Evolutionary conservation across 1,140 invertebrate species (phyloP), one percentile per base, ranked within the genome.

Genomic region (Holcopasites calliopsidis): DNA sequence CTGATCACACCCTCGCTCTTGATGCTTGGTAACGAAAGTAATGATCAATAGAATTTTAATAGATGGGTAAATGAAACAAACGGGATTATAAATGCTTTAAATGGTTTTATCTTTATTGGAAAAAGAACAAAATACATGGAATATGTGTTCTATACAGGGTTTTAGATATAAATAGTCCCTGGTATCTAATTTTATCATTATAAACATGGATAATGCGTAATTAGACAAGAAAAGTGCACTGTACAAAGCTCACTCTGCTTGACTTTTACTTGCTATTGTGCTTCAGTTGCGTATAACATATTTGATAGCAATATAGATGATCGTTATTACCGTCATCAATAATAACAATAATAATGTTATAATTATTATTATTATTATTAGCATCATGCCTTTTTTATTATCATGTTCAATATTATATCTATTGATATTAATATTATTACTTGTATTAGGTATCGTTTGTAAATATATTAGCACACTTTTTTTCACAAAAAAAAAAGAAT

Each of bases 121-220:
- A 84, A 84, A 81, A 77, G 75, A 84, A 80, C 72, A 65, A 79
- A 83, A 83, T 83, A 84, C 81, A 83, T 83, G 76, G 73, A 83
- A 68, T 83, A 83, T 80, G 70, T 57, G 40, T 79, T 70, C 60
- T 76, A 75, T 74, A 72, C 66, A 60, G 81, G 77, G 81, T 64
- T 70, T 52, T 77, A 21, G 38, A 66, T 64, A 74, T 74, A 74
- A 74, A 54, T 68, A 49, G 40, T 58, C 77, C 74, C 74, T 76
- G 65, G 60, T 76, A 65, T 65, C 69, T 76, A 70, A 54, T 58
- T 73, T 80, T 77, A 55, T 71, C 58, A 50, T 70, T 79, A 74
- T 69, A 74, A 78, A 79, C 65, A 68, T 78, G 44, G 35, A 79
- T 79, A 76, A 69, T 74, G 69, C 68, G 26, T 70, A 74, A 62